Evolutionary conservation across 2,113 vertebrate genomes (phyloP), one percentile per base, ranked within the genome.

Genomic region (Callorhinus ursinus): DNA sequence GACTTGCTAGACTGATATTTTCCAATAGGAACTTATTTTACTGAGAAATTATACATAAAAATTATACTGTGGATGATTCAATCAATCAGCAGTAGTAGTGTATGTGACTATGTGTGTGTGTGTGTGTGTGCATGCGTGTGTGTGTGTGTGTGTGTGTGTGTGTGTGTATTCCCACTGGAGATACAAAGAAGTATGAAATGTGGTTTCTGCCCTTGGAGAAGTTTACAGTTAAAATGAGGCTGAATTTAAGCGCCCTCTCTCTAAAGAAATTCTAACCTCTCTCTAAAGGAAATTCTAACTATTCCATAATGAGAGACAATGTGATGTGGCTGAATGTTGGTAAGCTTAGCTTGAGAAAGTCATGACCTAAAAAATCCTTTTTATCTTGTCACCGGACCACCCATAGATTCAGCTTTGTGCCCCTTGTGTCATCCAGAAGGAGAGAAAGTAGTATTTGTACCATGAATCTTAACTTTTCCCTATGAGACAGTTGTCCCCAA

Each of bases 1-100:
- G 51, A 87, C 55, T 91, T 71, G 59, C n/a, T 94, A 14, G 22
- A 81, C 65, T 76, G 3, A 72, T 95, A 83, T 92, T 93, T 93
- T 51, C 51, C 10, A 26, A 16, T 33, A 83, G 65, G 51, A 84
- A 57, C 39, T 88, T 67, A n/a, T 33, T 72, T 92, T 61, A 51
- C 49, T 83, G 49, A 90, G 42, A 79, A 90, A 51, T 72, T 49
- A 3, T 28, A 12, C 22, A 5, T 39, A 42, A 95, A 90, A 69
- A 71, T 81, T n/a, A 39, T 19, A 63, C 33, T 12, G 59, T 21
- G 46, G 51, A 59, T 8, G 24, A 72, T 53, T 42, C 12, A 13
- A 7, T 83, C 4, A 0, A 21, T 65, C 57, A 77, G 19, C 31
- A n/a, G 3, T 26, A 39, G 71, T 26, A 22, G 4, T 33, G 28